These are phyloP conservation scores for Spilarctia lutea DNA, from an alignment of 2,888 invertebrate genomes.

Conservation along the genomic window DNA sequence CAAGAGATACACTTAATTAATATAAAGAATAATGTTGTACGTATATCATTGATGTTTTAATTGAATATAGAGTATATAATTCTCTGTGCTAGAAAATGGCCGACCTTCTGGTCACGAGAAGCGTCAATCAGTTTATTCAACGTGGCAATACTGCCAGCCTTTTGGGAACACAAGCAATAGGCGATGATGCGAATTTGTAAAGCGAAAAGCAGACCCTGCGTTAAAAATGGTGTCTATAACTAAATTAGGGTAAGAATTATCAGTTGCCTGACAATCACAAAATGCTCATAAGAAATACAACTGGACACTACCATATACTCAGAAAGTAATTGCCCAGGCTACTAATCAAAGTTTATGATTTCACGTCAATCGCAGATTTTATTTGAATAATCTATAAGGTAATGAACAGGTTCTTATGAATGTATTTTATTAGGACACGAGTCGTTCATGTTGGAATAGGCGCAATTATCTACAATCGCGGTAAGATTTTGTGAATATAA, in stretches of 20 bases:
- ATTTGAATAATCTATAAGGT: constrained; percentile 49
- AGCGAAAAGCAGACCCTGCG: no score
- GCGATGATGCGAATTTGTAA: no score
- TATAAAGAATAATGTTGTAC: no score
- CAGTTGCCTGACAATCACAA: constrained; percentile 30
- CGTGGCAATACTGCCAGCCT: no score
- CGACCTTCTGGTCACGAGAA: no score
- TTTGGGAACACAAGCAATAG: no score
- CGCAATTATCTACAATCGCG: constrained; percentile 45
- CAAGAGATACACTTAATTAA: no score
- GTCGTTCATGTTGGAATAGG: constrained; percentile 46
- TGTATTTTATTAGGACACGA: constrained; percentile 51
- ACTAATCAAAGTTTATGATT: constrained; percentile 47
- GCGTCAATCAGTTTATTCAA: no score
- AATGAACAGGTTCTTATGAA: constrained; percentile 37
- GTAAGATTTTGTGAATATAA: constrained; percentile 41
- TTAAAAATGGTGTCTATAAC: constrained; percentile 12
- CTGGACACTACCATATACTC: constrained; percentile 40
- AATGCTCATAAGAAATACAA: constrained; percentile 27
- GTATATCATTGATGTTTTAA: no score
- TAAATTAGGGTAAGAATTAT: constrained; percentile 26
- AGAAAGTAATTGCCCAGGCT: constrained; percentile 34
- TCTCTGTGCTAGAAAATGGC: no score
- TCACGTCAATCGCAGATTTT: constrained; percentile 40
- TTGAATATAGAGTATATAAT: no score